phyloP scores from a whole-genome alignment of 2,113 vertebrate species.

The Neopipo cinnamomea region DNA sequence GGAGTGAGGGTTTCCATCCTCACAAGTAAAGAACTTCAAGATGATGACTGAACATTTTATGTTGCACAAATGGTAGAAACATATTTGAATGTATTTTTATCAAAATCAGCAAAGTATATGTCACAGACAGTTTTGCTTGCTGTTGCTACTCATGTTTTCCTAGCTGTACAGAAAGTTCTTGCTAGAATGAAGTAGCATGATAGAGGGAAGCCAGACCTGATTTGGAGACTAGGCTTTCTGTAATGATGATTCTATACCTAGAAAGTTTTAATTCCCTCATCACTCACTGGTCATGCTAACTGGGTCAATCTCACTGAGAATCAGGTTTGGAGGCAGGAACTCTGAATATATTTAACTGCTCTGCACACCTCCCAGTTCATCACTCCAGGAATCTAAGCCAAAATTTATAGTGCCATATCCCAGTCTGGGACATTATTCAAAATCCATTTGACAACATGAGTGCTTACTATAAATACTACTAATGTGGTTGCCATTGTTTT shows the following conservation, averaged over 20 bases:
- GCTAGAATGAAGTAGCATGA: not conserved
- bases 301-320: not conserved
- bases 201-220: not conserved
- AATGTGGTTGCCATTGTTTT: not conserved
- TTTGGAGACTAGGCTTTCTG: not conserved
- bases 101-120: not conserved
- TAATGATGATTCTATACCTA: not conserved
- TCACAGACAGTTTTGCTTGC: not conserved
- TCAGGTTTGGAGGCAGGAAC: not conserved
- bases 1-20: not conserved
- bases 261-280: not conserved
- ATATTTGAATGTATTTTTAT: conserved; percentile 3
- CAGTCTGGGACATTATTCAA: not conserved
- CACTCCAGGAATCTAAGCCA: not conserved
- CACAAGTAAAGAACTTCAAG: not conserved
- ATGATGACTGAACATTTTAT: not conserved
- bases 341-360: not conserved
- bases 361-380: not conserved
- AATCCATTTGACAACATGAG: not conserved
- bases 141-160: not conserved
- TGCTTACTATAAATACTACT: conserved; percentile 2
- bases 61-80: not conserved
- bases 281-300: not conserved
- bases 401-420: not conserved
- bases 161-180: not conserved